Base-by-base conservation (phyloP, 2,113 vertebrate genomes). In the Sander vitreus region DNA sequence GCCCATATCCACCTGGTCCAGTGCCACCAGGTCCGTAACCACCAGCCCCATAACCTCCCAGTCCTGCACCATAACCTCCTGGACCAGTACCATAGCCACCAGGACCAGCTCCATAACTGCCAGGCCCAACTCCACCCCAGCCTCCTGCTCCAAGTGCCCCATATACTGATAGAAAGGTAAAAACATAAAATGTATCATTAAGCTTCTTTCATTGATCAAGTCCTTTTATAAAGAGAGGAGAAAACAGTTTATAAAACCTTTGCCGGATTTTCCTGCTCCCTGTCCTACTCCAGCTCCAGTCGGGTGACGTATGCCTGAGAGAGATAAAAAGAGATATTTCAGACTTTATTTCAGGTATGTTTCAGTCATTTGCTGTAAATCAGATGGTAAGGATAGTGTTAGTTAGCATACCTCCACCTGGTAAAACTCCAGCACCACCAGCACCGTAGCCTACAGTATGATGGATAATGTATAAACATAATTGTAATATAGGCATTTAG, bases 221-320 rank as follows among this genome's bases (percentile, higher is more conserved):
- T 66, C 10, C 7, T 57, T 1, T 6, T 11, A 11, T 7, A 30
- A 33, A 55, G 11, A 67, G 12, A 66, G 6, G 6, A 62, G 15
- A 25, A 60, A 0, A 36, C 13, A 59, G n/a, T 63, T 63, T 50
- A n/a, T 27, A 1, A 25, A 86, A 95, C 94, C 85, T 94, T 94
- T 95, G 50, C 93, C 91, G 71, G 74, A 73, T 92, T 95, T 95
- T 64, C 64, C 90, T 14, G 63, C 19, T 81, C 82, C 91, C 33
- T 85, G 83, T 84, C 93, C 91, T 39, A 91, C 84, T 85, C 93
- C 92, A 80, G 95, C 91, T 74, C 94, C 94, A 81, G 73, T 92
- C 0, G 94, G 91, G 68, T 92, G 95, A 55, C 92, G 91, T 59
- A 91, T 13, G 47, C 94, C 95, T 96, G 79, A 73, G 15, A 70